Evolutionary conservation across 2,888 invertebrate species (phyloP).

Genomic region (Cataglyphis altisquamis): DNA sequence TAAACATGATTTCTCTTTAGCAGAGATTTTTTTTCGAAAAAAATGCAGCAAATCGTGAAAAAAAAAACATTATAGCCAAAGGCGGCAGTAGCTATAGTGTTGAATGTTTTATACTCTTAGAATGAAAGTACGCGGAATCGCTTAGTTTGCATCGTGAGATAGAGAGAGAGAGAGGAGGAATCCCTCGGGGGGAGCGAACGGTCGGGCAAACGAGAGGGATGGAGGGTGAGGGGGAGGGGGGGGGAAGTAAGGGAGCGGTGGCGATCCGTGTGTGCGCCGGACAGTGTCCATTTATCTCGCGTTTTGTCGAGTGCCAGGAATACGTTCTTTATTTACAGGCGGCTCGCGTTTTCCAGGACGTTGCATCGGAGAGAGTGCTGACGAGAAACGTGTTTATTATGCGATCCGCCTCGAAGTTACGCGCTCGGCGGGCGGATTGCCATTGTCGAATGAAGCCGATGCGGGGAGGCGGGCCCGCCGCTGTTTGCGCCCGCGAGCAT

Average conservation of each 20-base stretch:
- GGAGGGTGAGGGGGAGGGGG: constrained; percentile 43
- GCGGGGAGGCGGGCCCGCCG: constrained; percentile 80
- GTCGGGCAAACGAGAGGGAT: constrained; percentile 35
- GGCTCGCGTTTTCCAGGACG: constrained; percentile 74
- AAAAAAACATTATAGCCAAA: constrained; percentile 45
- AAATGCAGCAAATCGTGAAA: background rate
- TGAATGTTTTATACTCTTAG: constrained; percentile 41
- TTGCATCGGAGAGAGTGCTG: constrained; percentile 62
- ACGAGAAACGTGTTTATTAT: constrained; percentile 73
- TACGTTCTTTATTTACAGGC: constrained; percentile 72
- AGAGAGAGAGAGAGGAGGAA: constrained; percentile 29
- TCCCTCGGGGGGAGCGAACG: constrained; percentile 14
- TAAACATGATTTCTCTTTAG: background rate
- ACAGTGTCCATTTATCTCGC: constrained; percentile 75
- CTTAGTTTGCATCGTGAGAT: constrained; percentile 49
- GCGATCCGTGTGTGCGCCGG: constrained; percentile 16
- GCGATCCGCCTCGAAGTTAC: constrained; percentile 70
- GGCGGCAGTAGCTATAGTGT: background rate
- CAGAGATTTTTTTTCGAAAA: constrained; percentile 54
- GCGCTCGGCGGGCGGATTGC: constrained; percentile 57
- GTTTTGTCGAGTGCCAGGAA: constrained; percentile 74
- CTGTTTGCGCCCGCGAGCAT: constrained; percentile 82
- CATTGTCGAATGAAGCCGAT: constrained; percentile 75
- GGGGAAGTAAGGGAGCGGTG: background rate
- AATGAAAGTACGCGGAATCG: constrained; percentile 24